Percentiles rank a stretch among this genome's conserved stretches.
These are phyloP conservation scores for Bos taurus DNA, from an alignment of 2,113 vertebrate species.

Conservation along the genomic window DNA sequence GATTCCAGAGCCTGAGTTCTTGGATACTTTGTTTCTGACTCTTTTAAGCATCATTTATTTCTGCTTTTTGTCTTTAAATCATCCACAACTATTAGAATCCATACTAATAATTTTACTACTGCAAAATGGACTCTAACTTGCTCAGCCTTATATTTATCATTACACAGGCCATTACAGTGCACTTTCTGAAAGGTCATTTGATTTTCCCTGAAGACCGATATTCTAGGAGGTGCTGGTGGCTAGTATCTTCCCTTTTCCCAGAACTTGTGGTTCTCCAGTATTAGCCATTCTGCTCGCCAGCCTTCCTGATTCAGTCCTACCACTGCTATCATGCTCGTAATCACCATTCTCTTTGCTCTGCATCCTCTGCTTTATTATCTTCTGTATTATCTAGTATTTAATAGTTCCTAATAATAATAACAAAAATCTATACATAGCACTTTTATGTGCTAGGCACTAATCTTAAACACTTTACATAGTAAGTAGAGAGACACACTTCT, in stretches of 20 bases:
- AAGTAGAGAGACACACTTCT: not conserved
- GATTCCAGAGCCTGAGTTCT: not conserved
- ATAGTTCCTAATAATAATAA: not conserved
- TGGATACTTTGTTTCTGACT: not conserved
- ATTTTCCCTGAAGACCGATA: not conserved
- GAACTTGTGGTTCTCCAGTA: not conserved
- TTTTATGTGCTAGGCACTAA: not conserved
- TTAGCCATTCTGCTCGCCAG: not conserved
- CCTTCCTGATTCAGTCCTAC: not conserved
- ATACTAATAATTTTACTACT: not conserved
- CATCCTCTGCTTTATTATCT: not conserved
- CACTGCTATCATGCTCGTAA: not conserved
- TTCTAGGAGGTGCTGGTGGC: fast-evolving
- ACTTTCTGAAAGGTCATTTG: not conserved
- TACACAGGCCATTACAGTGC: not conserved
- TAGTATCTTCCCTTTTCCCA: not conserved
- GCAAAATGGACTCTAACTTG: not conserved
- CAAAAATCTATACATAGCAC: not conserved
- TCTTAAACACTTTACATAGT: not conserved
- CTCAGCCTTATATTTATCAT: not conserved
- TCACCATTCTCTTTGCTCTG: not conserved
- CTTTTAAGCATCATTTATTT: not conserved
- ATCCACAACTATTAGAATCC: not conserved
- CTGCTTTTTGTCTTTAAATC: not conserved
- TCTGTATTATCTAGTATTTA: not conserved